Percentiles rank a stretch among this genome's conserved stretches.
Evolutionary conservation across 2,888 invertebrate genomes (phyloP).

Genomic region (Phytoseiulus persimilis): DNA sequence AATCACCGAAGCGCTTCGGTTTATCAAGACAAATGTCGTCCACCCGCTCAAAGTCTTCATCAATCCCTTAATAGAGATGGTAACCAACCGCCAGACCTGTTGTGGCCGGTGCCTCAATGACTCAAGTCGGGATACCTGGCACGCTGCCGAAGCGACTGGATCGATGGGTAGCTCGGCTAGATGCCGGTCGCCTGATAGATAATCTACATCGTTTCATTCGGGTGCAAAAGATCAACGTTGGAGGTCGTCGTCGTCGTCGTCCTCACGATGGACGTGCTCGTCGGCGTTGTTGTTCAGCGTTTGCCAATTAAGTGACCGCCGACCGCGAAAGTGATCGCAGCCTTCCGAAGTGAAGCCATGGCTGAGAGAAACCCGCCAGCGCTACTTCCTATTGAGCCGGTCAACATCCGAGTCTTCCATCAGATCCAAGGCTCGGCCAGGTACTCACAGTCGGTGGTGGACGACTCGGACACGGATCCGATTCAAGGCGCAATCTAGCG

Average conservation of each 20-base stretch:
- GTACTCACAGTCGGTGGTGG: not conserved
- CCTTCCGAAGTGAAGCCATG: not conserved
- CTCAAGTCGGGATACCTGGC: not conserved
- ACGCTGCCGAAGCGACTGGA: not conserved
- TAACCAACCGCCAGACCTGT: not conserved
- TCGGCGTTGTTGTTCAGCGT: not conserved
- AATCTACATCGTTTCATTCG: constrained; percentile 5
- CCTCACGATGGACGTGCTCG: not conserved
- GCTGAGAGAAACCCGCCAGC: not conserved
- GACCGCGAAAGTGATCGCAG: not conserved
- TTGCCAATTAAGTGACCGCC: not conserved
- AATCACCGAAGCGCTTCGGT: not conserved
- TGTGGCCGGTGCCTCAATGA: constrained; percentile 5
- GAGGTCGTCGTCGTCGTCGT: not conserved
- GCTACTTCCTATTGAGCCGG: not conserved
- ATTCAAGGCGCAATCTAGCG: not conserved
- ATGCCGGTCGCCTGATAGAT: not conserved
- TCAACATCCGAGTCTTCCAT: not conserved
- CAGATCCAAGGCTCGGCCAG: not conserved
- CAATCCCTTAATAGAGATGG: not conserved
- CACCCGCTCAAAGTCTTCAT: not conserved
- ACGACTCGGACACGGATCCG: not conserved
- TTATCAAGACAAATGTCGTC: not conserved
- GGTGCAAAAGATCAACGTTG: not conserved
- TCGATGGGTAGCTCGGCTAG: not conserved